Evolutionary conservation across 2,113 vertebrate genomes (phyloP).

Genomic region (Elanus axillaris): DNA sequence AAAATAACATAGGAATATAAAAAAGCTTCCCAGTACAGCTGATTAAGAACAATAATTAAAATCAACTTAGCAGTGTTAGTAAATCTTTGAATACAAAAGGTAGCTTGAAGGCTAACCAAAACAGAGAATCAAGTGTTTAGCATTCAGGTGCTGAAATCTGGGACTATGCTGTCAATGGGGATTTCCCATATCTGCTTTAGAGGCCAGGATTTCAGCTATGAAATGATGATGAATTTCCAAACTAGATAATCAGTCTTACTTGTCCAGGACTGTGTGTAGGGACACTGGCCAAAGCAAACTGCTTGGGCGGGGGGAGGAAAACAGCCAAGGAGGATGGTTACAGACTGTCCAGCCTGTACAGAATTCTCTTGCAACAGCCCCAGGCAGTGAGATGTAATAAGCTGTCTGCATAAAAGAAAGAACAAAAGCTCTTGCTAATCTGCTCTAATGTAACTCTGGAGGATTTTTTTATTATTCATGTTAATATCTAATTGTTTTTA

Average conservation of each 20-base stretch:
- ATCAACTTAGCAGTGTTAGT: neutral
- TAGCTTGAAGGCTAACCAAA: neutral
- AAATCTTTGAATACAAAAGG: neutral
- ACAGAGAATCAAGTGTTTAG: neutral
- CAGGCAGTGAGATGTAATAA: neutral
- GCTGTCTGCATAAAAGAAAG: neutral
- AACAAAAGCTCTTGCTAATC: neutral
- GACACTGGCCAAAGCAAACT: neutral
- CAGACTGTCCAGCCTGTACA: neutral
- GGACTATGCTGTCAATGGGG: rapidly evolving
- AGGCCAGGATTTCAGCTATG: neutral
- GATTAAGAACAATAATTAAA: conserved; percentile 24
- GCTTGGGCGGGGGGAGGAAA: too few species aligned
- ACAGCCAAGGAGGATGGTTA: neutral
- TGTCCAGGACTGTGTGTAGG: rapidly evolving
- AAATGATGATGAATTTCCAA: neutral
- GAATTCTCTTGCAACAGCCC: neutral
- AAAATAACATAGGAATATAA: neutral
- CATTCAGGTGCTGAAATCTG: neutral
- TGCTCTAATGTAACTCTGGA: neutral
- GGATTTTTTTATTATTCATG: neutral
- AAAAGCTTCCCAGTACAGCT: neutral
- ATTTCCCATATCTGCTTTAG: neutral
- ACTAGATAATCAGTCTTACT: neutral
- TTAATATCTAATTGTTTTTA: neutral